These are phyloP conservation scores for Cheumatopsyche charites DNA, from an alignment of 1,140 invertebrate genomes.

Conservation along the genomic window DNA sequence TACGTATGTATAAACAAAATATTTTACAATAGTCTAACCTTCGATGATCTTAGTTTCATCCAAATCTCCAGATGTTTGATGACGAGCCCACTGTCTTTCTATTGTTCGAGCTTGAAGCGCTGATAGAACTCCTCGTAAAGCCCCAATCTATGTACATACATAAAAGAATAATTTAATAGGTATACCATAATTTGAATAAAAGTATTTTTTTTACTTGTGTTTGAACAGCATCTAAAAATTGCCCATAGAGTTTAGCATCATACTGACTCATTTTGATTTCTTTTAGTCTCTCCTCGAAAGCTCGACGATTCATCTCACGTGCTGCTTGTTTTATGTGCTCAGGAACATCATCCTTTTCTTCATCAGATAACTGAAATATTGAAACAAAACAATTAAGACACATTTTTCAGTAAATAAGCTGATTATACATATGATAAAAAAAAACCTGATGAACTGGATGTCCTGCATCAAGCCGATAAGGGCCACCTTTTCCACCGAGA, in stretches of 20 bases:
- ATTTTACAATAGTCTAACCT: slow-evolving; percentile 59
- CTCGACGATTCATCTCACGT: slow-evolving; percentile 89
- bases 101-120: slow-evolving; percentile 89
- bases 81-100: slow-evolving; percentile 90
- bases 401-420: too few species aligned
- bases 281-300: slow-evolving; percentile 85
- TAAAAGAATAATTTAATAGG: background rate
- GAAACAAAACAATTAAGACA: slow-evolving; percentile 15
- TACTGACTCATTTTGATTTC: slow-evolving; percentile 96
- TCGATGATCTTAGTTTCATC: slow-evolving; percentile 97
- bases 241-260: slow-evolving; percentile 86
- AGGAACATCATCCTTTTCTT: slow-evolving; percentile 89
- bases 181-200: background rate
- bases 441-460: slow-evolving; percentile 87
- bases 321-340: slow-evolving; percentile 89
- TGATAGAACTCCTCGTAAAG: slow-evolving; percentile 69
- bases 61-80: slow-evolving; percentile 93
- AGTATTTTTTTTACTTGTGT: slow-evolving; percentile 66
- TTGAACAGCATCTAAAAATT: slow-evolving; percentile 79
- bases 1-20: slow-evolving; percentile 4
- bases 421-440: background rate
- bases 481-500: slow-evolving; percentile 89
- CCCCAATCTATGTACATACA: slow-evolving; percentile 52
- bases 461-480: slow-evolving; percentile 89
- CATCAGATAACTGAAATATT: slow-evolving; percentile 73